Base-by-base conservation (phyloP, 1,140 invertebrate genomes). In the Mamestra configurata region DNA sequence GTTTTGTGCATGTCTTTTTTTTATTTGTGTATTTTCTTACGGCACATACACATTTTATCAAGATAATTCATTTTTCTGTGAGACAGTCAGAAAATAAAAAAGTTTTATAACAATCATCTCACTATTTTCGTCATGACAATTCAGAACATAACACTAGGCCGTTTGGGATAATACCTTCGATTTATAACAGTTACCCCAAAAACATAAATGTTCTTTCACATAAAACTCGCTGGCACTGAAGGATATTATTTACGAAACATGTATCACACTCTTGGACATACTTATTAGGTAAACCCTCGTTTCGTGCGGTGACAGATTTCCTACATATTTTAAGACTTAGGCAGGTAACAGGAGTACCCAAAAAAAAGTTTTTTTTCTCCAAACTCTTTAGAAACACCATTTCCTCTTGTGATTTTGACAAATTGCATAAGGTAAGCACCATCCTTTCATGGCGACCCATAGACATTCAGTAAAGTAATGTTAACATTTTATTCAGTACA, bases 261-360 rank as follows among this genome's bases (percentile, higher is more conserved):
- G 0, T n/a, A 49, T 3, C 15, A n/a, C 43, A 49, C 43, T n/a
- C 43, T 49, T 49, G 15, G 43, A 49, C 43, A 24, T 59, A 59
- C 11, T 59, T 31, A 27, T 27, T 31, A 59, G 13, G 55, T 59
- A 15, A n/a, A 59, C 55, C 55, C 55, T 59, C 55, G 55, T 49
- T 59, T 15, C 24, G 5, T 27, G 31, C 55, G 31, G 15, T 59
- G 55, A 59, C 55, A 59, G 22, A 15, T n/a, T 31, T 15, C 55
- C 3, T 7, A 15, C 13, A 59, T 31, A 31, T 31, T 31, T 59
- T 59, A 59, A 15, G 24, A 59, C 53, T 20, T 20, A 8, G 10
- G 18, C 18, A 4, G n/a, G n/a, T n/a, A n/a, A 31, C 1, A 31
- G 5, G 5, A 31, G 5, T 31, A 31, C 27, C 1, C 2, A 3